Evolutionary conservation across 1,140 invertebrate species (phyloP), one percentile per base, ranked within the genome.

Genomic region (Dreissena rostriformis): DNA sequence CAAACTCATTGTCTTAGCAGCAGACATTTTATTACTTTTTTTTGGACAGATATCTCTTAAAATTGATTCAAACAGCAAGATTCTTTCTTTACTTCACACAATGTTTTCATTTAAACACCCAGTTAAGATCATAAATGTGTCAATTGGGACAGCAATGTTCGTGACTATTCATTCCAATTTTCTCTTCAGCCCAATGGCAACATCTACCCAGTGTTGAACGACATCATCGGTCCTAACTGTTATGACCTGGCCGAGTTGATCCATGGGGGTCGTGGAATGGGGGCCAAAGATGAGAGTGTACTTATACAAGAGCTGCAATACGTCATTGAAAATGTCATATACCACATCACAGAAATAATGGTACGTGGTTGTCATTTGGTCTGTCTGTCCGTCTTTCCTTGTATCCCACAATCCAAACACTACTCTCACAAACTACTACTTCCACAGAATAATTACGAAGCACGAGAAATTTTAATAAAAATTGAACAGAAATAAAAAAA

Each of bases 321-420:
- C 72, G 88, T 92, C n/a, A 86, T 92, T 22, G 91, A 93, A 76
- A 92, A 93, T 72, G 51, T 91, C 17, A 73, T 90, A 22, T 93
- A 91, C 82, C 89, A 93, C 76, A 92, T 93, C 68, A 93, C 92
- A 29, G 92, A 93, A 82, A 93, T 93, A 19, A 93, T 93, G 92
- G 92, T 93, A 80, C 61, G 81, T 63, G 14, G 53, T 0, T 15
- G 17, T 24, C 8, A n/a, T 22, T 24, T 70, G 66, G 1, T 17
- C 2, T 70, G n/a, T 70, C 19, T 70, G 71, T 51, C 4, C 0
- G 24, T 14, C 10, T 19, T 14, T 12, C 12, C 51, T 15, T 28
- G 24, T 39, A 5, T 53, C 24, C 14, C 66, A 24, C n/a, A n/a
- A n/a, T 73, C 11, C 14, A 19, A 72, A n/a, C 4, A 39, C 8